Evolutionary conservation across 1,140 invertebrate genomes (phyloP).

Genomic region (Zeugodacus cucurbitae): DNA sequence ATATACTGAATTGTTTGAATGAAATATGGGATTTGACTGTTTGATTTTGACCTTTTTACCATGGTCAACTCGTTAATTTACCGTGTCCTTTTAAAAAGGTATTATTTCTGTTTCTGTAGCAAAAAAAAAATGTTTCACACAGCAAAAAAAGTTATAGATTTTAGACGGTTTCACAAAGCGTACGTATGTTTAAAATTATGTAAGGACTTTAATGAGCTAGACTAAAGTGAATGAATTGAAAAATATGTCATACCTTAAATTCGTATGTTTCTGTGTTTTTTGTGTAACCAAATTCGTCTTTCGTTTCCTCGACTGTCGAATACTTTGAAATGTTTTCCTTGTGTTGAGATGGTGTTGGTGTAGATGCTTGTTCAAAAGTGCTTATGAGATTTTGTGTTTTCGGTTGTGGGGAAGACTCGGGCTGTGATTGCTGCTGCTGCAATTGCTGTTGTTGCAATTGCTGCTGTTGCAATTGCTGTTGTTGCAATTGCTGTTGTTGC

Average conservation of each 20-base stretch:
- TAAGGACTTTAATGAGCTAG: too few species aligned
- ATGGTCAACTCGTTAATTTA: too few species aligned
- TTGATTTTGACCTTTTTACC: too few species aligned
- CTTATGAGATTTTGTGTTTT: not conserved
- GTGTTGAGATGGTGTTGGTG: not conserved
- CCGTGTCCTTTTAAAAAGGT: too few species aligned
- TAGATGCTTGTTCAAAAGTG: not conserved
- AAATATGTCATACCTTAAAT: conserved; percentile 29
- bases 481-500: conserved; percentile 56
- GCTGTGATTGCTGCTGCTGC: conserved; percentile 29
- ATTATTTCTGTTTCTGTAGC: too few species aligned
- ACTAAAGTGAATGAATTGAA: not conserved
- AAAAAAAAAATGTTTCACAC: too few species aligned
- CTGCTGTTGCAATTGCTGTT: conserved; percentile 55
- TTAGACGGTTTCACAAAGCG: too few species aligned
- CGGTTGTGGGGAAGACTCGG: not conserved
- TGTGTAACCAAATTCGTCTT: conserved; percentile 11
- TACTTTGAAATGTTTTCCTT: conserved; percentile 37
- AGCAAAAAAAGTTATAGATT: too few species aligned
- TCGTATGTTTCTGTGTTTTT: conserved; percentile 18
- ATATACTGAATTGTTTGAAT: too few species aligned
- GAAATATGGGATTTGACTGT: too few species aligned
- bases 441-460: conserved; percentile 48
- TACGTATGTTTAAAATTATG: too few species aligned
- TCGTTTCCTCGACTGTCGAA: conserved; percentile 39